phyloP scores from a whole-genome alignment of 2,888 invertebrate genomes.

The Hypomecis atomaria region DNA sequence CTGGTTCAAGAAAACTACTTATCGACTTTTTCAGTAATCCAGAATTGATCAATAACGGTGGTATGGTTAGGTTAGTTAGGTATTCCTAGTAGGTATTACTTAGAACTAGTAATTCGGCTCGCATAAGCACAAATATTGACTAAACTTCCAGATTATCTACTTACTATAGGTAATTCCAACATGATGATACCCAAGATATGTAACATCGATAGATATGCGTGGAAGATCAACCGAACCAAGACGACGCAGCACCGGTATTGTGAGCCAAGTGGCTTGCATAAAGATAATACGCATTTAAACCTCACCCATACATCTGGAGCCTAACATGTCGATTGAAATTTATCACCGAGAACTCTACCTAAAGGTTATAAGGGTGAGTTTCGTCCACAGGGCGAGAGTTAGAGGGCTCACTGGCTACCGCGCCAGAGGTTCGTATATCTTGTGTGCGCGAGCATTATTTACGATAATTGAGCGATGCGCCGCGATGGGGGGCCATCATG shows the following conservation, averaged over 20 bases:
- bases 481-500: conserved; percentile 84
- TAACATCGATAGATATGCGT: conserved; percentile 77
- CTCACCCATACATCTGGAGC: conserved; percentile 64
- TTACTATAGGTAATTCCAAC: conserved; percentile 46
- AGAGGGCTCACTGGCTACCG: conserved; percentile 77
- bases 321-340: conserved; percentile 55
- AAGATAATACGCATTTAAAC: conserved; percentile 83
- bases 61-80: no score
- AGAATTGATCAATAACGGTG: no score
- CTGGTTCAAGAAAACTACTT: no score
- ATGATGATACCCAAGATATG: conserved; percentile 70
- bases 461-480: conserved; percentile 85
- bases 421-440: conserved; percentile 80
- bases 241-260: conserved; percentile 77
- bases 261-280: conserved; percentile 83
- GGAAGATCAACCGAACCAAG: conserved; percentile 74
- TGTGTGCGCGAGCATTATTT: conserved; percentile 84
- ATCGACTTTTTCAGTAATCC: no score
- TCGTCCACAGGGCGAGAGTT: conserved; percentile 52
- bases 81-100: no score
- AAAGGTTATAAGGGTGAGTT: conserved; percentile 57
- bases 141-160: conserved; percentile 47
- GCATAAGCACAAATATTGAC: conserved; percentile 45
- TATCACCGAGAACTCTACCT: conserved; percentile 56
- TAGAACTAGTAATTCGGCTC: no score